Base-by-base conservation (phyloP, 2,113 vertebrate genomes). In the Pomatostomus ruficeps region DNA sequence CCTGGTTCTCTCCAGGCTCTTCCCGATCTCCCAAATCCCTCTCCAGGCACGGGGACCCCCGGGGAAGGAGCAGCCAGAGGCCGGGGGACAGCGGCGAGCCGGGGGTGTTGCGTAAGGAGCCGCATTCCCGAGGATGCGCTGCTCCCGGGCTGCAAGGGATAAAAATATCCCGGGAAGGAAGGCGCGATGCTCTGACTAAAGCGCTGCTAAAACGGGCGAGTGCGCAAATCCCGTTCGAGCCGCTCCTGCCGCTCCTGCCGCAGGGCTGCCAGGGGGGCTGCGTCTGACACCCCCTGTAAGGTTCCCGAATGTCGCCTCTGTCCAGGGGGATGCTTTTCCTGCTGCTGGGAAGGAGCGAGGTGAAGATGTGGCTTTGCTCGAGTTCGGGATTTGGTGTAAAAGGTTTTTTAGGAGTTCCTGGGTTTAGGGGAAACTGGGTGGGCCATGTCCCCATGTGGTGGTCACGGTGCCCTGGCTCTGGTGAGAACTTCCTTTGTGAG, bases 41-140 rank as follows among this genome's bases (percentile, higher is more conserved):
- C 49, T 80, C 11, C 8, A 1, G 31, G 24, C 1, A 0, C 0
- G 4, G 11, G 52, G 5, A 14, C 6, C 3, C 3, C 7, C 3
- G 38, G 12, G 21, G 29, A 7, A 0, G 40, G 61, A 51, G 66
- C 33, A 22, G 21, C 38, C 35, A 4, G 77, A 36, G 19, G 57
- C 38, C 7, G 68, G 14, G 63, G 77, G 43, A 6, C 77, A 29
- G 4, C 46, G 9, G 40, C 2, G 0, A 2, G 67, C 29, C 0
- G 12, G 76, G 38, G 58, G 3, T 2, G 2, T 89, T 66, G 89
- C 3, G 10, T 86, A 91, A 94, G 68, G 26, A 61, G 67, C 51
- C 8, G 2, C 75, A 46, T 84, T 46, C 65, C 77, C 25, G 0
- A 38, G 22, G 78, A 67, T 26, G 66, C 4, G 2, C 74, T 89